These are phyloP conservation scores for Girardia tigrina DNA, from an alignment of 2,888 invertebrate species.

Conservation along the genomic window DNA sequence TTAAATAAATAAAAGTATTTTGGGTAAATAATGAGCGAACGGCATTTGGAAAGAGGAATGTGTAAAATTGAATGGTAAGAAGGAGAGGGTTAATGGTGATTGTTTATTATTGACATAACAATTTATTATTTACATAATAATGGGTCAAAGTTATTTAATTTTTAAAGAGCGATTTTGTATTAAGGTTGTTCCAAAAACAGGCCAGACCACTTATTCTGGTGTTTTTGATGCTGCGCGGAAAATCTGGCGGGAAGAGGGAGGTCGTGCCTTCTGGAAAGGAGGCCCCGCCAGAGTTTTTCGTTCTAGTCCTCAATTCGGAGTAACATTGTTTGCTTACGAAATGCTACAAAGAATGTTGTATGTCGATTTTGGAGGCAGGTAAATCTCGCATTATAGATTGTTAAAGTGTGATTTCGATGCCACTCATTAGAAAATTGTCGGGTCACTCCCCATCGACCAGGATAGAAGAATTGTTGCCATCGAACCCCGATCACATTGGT, in stretches of 20 bases:
- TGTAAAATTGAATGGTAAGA: too few relatives aligned
- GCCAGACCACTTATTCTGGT: conserved; percentile 87
- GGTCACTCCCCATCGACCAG: conserved; percentile 68
- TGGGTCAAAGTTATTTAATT: too few relatives aligned
- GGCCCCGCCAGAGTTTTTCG: conserved; percentile 81
- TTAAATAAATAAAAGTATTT: too few relatives aligned
- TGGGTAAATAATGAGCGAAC: too few relatives aligned
- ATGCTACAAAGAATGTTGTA: conserved; percentile 74
- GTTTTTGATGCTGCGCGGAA: conserved; percentile 80
- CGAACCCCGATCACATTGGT: conserved; percentile 84
- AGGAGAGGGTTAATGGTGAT: too few relatives aligned
- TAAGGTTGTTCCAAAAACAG: conserved; percentile 72
- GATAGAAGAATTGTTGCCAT: conserved; percentile 52
- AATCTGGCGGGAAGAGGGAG: conserved; percentile 81
- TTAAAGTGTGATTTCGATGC: too few relatives aligned
- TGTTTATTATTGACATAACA: too few relatives aligned
- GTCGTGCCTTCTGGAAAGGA: conserved; percentile 93
- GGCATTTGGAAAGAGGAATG: too few relatives aligned
- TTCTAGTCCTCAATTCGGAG: conserved; percentile 96
- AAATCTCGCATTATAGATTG: conserved; percentile 55
- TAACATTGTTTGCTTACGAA: conserved; percentile 89
- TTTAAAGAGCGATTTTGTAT: too few relatives aligned
- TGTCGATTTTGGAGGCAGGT: conserved; percentile 65
- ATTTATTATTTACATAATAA: too few relatives aligned
- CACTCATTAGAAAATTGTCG: conserved; percentile 68